Evolutionary conservation across 1,140 invertebrate genomes (phyloP).

Genomic region (Microplitis demolitor): DNA sequence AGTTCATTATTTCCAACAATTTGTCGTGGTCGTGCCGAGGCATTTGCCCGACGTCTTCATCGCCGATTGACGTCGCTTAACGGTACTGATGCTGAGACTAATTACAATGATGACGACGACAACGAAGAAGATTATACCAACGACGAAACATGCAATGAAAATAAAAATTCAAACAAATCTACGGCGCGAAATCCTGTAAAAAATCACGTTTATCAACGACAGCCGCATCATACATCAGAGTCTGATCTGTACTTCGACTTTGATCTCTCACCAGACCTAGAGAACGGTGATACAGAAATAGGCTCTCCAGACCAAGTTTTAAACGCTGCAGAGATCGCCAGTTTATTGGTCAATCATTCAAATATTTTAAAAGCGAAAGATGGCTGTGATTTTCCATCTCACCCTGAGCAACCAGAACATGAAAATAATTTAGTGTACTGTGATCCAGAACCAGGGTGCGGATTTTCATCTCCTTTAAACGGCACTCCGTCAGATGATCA

Average conservation of each 20-base stretch:
- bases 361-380: constrained; percentile 33
- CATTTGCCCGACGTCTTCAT: constrained; percentile 77
- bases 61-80: constrained; percentile 73
- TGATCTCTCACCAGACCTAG: constrained; percentile 61
- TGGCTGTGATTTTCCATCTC: constrained; percentile 42
- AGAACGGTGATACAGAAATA: constrained; percentile 59
- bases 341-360: constrained; percentile 34
- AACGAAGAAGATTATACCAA: constrained; percentile 40
- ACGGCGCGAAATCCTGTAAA: too few relatives aligned
- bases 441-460: constrained; percentile 62
- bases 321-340: constrained; percentile 45
- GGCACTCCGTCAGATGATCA: constrained; percentile 44
- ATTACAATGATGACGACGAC: not conserved
- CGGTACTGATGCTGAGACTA: constrained; percentile 48
- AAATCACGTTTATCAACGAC: constrained; percentile 30
- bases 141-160: constrained; percentile 6
- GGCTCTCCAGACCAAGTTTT: constrained; percentile 71
- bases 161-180: too few relatives aligned
- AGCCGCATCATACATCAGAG: constrained; percentile 57
- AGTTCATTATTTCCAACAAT: constrained; percentile 68
- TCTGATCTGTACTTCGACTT: constrained; percentile 66
- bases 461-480: constrained; percentile 50
- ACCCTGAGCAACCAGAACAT: constrained; percentile 52
- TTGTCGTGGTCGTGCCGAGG: constrained; percentile 77
- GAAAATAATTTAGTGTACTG: constrained; percentile 30